These are phyloP conservation scores for Aporophyla nigra DNA, from an alignment of 2,888 invertebrate genomes.

Conservation along the genomic window DNA sequence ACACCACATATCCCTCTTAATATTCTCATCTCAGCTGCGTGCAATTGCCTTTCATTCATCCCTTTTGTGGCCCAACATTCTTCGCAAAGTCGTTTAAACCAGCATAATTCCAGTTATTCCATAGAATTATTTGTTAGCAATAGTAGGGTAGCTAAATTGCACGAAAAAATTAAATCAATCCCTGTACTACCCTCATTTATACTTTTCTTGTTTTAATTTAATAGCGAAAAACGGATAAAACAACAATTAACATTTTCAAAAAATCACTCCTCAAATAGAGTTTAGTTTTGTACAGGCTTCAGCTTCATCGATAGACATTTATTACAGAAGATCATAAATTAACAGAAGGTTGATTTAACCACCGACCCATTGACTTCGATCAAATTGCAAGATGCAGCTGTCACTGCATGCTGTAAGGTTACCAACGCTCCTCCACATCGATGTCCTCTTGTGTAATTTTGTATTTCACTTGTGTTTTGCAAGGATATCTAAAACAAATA, in stretches of 20 bases:
- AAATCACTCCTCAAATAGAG: not conserved
- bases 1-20: too few species aligned
- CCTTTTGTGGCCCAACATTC: too few species aligned
- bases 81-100: too few species aligned
- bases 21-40: too few species aligned
- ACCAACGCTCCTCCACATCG: conserved; percentile 71
- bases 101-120: not conserved
- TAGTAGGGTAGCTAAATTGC: too few species aligned
- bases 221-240: not conserved
- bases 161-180: too few species aligned
- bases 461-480: conserved; percentile 53
- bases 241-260: not conserved
- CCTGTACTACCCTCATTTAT: too few species aligned
- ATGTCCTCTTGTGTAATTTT: conserved; percentile 57
- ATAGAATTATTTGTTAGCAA: too few species aligned
- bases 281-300: not conserved
- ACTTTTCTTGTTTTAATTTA: not conserved
- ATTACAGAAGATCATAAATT: not conserved
- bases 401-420: conserved; percentile 66
- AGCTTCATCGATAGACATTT: not conserved
- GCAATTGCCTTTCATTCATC: too few species aligned
- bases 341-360: not conserved
- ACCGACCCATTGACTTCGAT: conserved; percentile 56
- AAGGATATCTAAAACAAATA: conserved; percentile 68
- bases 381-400: conserved; percentile 68